These are phyloP conservation scores for Ips nitidus DNA, from an alignment of 1,140 invertebrate species.

Conservation along the genomic window DNA sequence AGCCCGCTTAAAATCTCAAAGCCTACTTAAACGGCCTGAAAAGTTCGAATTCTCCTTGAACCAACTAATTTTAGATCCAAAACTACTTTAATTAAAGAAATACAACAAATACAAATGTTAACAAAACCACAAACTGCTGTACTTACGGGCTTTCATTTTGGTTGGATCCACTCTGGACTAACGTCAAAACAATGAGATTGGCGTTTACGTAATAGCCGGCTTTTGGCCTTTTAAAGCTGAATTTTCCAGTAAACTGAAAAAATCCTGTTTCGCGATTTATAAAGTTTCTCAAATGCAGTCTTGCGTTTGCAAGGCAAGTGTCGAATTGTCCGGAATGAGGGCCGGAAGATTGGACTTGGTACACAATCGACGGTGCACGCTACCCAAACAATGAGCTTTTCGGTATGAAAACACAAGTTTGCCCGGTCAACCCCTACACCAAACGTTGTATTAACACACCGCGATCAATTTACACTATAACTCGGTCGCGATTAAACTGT, in stretches of 20 bases:
- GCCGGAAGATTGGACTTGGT: too few relatives aligned
- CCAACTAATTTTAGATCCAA: neutral
- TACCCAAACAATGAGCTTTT: slow-evolving; percentile 3
- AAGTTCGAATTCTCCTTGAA: neutral
- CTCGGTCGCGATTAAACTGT: slow-evolving; percentile 15
- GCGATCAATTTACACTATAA: neutral
- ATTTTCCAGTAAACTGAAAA: neutral
- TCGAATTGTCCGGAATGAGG: too few relatives aligned
- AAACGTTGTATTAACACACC: neutral
- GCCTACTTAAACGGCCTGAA: slow-evolving; percentile 4
- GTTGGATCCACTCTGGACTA: slow-evolving; percentile 29
- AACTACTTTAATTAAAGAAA: slow-evolving; percentile 7
- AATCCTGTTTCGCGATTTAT: neutral
- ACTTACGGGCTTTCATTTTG: slow-evolving; percentile 48
- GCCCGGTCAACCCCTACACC: neutral
- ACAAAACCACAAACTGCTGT: neutral
- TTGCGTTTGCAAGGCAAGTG: too few relatives aligned
- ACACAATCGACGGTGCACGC: slow-evolving; percentile 1
- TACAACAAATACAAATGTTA: neutral
- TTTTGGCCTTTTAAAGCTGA: neutral
- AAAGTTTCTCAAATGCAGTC: neutral
- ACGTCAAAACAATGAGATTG: slow-evolving; percentile 34
- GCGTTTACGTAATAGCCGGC: slow-evolving; percentile 44
- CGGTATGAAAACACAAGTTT: slow-evolving; percentile 19
- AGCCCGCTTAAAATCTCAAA: slow-evolving; percentile 21